Percentiles rank a stretch among this genome's conserved stretches.
Conservation (phyloP, 2,113 vertebrate species). For the Siniperca knerii region DNA sequence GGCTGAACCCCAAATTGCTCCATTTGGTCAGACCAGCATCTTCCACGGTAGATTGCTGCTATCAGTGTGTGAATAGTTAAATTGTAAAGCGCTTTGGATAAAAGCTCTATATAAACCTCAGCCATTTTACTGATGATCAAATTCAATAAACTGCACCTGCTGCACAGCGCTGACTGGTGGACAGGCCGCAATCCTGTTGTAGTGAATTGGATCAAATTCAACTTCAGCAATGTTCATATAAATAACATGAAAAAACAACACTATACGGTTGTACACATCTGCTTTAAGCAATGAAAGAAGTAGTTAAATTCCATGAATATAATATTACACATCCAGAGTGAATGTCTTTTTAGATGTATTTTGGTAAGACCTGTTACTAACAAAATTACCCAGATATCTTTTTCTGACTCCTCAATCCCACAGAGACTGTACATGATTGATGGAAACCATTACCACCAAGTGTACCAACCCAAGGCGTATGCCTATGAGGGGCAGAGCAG, state of each 20-base stretch:
- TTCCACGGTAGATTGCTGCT: neutral
- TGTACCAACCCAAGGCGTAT: conserved; percentile 68
- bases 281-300: neutral
- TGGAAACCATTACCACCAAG: neutral
- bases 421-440: conserved; percentile 73
- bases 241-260: neutral
- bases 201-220: neutral
- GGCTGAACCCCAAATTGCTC: neutral
- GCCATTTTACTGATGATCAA: neutral
- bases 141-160: neutral
- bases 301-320: neutral
- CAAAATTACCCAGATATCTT: neutral
- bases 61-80: neutral
- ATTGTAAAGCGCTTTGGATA: neutral
- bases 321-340: neutral
- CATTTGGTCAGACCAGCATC: neutral
- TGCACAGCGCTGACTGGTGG: neutral
- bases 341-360: neutral
- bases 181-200: neutral
- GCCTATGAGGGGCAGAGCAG: conserved; percentile 80
- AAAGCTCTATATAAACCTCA: neutral
- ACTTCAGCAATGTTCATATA: neutral
- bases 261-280: no score
- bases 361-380: neutral
- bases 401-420: conserved; percentile 3